phyloP scores from a whole-genome alignment of 2,797 vertebrate genomes.

The Rhadinocentrus ornatus region DNA sequence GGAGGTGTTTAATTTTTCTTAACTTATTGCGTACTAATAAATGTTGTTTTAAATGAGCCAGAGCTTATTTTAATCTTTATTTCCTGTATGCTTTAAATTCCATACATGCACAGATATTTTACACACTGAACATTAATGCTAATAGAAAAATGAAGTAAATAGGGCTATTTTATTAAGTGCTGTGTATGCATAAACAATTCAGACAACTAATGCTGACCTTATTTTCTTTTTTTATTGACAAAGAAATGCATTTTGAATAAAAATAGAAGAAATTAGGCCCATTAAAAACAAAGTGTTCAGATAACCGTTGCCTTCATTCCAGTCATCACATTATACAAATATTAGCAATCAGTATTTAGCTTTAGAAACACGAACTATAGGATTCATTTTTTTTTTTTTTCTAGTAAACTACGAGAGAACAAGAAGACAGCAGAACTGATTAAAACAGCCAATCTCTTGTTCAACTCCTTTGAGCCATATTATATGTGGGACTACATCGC shows the following conservation, averaged over 20 bases:
- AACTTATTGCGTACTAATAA: not conserved
- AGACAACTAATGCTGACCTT: not conserved
- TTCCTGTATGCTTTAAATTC: too few species aligned
- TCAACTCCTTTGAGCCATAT: constrained; percentile 99
- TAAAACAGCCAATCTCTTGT: constrained; percentile 98
- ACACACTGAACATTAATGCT: not conserved
- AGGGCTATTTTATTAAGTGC: not conserved
- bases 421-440: constrained; percentile 98
- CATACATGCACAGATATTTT: not conserved
- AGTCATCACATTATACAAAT: not conserved
- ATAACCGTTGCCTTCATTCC: not conserved
- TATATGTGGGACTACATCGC: constrained; percentile 99
- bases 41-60: not conserved
- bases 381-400: constrained; percentile 36
- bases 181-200: not conserved
- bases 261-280: not conserved
- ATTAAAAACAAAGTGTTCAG: not conserved
- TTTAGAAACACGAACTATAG: not conserved
- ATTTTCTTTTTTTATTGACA: not conserved
- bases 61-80: not conserved
- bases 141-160: not conserved
- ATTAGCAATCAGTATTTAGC: not conserved
- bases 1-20: not conserved
- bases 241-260: too few species aligned
- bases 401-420: constrained; percentile 96